These are phyloP conservation scores for Epizoanthus scotinus DNA, from an alignment of 92 coral and sea anemone genomes.

Conservation along the genomic window DNA sequence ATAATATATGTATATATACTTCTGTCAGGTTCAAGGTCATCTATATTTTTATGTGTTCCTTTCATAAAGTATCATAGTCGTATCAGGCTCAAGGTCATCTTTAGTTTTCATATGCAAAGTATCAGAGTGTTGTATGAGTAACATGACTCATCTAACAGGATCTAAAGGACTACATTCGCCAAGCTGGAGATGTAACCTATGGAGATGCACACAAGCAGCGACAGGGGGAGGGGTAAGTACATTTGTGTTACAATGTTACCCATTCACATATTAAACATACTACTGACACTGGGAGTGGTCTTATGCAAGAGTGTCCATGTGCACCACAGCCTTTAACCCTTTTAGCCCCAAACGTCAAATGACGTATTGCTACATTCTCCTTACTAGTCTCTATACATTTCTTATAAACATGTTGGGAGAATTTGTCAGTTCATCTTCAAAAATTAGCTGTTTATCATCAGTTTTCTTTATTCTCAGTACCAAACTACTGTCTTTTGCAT, in stretches of 20 bases:
- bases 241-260: background rate
- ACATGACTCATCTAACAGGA: slow-evolving; percentile 67
- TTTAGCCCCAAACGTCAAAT: too few species aligned
- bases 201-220: slow-evolving; percentile 97
- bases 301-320: too few species aligned
- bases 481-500: too few species aligned
- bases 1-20: background rate
- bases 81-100: background rate
- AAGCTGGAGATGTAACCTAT: slow-evolving; percentile 96
- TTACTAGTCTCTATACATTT: too few species aligned
- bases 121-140: slow-evolving; percentile 24
- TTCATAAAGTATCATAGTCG: background rate
- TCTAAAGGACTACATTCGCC: slow-evolving; percentile 93
- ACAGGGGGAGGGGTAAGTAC: slow-evolving; percentile 93
- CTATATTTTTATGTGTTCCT: background rate
- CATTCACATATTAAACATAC: too few species aligned
- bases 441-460: too few species aligned
- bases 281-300: too few species aligned
- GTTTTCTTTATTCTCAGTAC: too few species aligned
- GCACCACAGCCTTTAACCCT: too few species aligned
- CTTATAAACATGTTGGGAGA: too few species aligned
- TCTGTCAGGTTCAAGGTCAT: background rate
- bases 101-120: background rate
- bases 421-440: too few species aligned
- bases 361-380: too few species aligned